Conservation (phyloP, 2,113 vertebrate genomes). For the Ornithorhynchus anatinus region DNA sequence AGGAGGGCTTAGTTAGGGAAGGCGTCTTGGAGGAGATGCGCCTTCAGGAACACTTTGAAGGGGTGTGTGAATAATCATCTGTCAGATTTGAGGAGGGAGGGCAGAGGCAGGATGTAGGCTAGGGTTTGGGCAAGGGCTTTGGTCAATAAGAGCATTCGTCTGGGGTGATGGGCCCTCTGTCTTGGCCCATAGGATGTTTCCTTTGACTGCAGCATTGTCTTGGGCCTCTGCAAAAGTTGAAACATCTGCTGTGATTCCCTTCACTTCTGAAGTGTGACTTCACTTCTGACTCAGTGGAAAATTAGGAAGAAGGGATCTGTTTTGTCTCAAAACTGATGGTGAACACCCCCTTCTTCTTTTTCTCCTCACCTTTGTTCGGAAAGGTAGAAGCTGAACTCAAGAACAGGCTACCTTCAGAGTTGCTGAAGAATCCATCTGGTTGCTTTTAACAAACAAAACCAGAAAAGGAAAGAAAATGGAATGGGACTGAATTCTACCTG, state of each 20-base stretch:
- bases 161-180: not conserved
- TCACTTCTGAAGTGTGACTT: not conserved
- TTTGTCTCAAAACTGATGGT: too few species aligned
- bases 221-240: not conserved
- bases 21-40: too few species aligned
- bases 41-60: too few species aligned
- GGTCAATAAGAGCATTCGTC: not conserved
- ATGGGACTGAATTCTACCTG: too few species aligned
- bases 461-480: not conserved
- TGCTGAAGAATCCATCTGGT: not conserved
- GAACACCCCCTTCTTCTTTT: too few species aligned
- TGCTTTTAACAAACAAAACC: not conserved
- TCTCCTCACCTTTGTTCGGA: not conserved
- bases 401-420: not conserved
- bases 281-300: not conserved
- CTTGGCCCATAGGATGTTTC: not conserved
- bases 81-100: not conserved
- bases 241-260: not conserved
- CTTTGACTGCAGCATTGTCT: not conserved
- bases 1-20: too few species aligned
- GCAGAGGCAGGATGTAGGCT: not conserved
- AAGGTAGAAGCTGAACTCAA: not conserved
- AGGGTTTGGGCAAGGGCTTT: not conserved
- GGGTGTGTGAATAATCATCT: too few species aligned
- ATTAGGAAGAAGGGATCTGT: not conserved